Conservation (phyloP, 2,113 vertebrate species). For the Myiozetetes cayanensis region DNA sequence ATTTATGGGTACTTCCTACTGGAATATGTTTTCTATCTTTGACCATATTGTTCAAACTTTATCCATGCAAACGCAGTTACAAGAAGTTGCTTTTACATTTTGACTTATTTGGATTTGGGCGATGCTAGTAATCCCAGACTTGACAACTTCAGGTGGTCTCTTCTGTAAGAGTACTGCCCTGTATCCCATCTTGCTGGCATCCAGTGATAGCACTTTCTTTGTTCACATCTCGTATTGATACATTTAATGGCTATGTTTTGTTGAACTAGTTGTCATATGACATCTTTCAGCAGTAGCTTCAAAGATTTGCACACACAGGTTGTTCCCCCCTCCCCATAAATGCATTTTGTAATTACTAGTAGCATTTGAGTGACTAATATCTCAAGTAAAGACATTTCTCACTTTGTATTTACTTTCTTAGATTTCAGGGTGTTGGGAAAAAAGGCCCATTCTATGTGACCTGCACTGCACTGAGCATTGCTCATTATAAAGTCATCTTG, state of each 20-base stretch:
- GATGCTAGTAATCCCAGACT: background rate
- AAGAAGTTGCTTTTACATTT: background rate
- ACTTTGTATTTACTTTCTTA: background rate
- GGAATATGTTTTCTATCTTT: background rate
- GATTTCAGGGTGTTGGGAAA: background rate
- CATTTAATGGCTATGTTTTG: background rate
- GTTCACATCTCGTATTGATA: background rate
- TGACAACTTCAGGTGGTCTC: background rate
- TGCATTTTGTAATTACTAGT: background rate
- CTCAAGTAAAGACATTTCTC: background rate
- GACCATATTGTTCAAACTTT: background rate
- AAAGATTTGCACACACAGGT: background rate
- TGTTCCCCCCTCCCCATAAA: background rate
- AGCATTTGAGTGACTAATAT: background rate
- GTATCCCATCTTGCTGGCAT: background rate
- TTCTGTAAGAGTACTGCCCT: background rate
- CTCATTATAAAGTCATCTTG: background rate
- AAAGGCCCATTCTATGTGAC: background rate
- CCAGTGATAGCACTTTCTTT: background rate
- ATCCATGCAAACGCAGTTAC: background rate
- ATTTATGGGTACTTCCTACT: constrained; percentile 8
- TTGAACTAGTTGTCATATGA: background rate
- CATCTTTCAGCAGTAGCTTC: background rate
- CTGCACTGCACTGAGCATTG: background rate
- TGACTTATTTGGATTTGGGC: background rate